Conservation (phyloP, 1,140 invertebrate species). For the Colletes latitarsis region DNA sequence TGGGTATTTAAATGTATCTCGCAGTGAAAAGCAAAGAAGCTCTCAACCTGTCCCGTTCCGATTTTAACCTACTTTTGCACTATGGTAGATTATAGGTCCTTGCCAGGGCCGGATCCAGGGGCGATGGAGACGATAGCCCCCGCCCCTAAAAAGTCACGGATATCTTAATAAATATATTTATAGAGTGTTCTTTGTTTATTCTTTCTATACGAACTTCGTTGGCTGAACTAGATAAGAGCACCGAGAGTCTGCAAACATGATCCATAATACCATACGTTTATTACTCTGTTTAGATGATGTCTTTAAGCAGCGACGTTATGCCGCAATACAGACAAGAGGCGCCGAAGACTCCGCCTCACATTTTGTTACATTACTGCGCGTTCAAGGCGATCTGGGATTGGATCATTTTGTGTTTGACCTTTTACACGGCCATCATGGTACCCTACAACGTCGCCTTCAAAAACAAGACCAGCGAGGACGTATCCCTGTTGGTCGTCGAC, state of each 20-base stretch:
- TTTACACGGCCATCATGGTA: slow-evolving; percentile 99
- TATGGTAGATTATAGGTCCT: too few species aligned
- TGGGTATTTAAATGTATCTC: not conserved
- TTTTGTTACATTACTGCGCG: slow-evolving; percentile 98
- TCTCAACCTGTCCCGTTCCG: too few species aligned
- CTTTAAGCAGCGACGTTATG: slow-evolving; percentile 97
- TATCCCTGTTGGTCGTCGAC: slow-evolving; percentile 97
- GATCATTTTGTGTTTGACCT: slow-evolving; percentile 99
- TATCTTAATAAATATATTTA: too few species aligned
- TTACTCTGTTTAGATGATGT: slow-evolving; percentile 92
- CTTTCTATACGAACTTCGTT: too few species aligned
- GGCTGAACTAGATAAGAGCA: too few species aligned
- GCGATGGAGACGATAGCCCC: too few species aligned
- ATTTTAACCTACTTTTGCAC: too few species aligned
- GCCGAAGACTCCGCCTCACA: slow-evolving; percentile 99
- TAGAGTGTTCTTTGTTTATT: too few species aligned
- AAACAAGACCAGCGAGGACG: slow-evolving; percentile 99
- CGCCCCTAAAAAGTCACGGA: too few species aligned
- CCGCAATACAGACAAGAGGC: slow-evolving; percentile 99
- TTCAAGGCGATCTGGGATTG: slow-evolving; percentile 99
- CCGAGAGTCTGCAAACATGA: too few species aligned
- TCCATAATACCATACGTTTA: not conserved
- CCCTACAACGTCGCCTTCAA: slow-evolving; percentile 99
- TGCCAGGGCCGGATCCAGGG: too few species aligned
- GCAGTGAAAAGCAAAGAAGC: too few species aligned